phyloP scores from a whole-genome alignment of 2,888 invertebrate species.

The Homarus gammarus region DNA sequence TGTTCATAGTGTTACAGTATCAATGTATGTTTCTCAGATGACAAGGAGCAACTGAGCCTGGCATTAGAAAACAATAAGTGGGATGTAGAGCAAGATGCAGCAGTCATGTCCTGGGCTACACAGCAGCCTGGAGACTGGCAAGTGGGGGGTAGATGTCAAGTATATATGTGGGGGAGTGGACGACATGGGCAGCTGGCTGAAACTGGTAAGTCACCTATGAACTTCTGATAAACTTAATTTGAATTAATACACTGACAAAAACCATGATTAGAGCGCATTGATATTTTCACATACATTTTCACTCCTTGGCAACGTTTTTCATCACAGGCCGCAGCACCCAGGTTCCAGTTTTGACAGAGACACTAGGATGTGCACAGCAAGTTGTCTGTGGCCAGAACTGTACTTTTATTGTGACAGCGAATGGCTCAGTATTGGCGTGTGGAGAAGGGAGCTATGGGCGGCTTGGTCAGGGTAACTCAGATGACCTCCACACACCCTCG shows the following conservation, averaged over 20 bases:
- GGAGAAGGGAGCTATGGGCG: conserved; percentile 85
- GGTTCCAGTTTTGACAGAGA: conserved; percentile 80
- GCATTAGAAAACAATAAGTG: conserved; percentile 81
- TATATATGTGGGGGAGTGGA: conserved; percentile 84
- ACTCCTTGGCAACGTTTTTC: background rate
- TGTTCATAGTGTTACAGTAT: too few relatives aligned
- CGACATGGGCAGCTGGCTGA: conserved; percentile 84
- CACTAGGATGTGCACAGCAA: conserved; percentile 82
- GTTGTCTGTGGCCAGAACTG: conserved; percentile 85
- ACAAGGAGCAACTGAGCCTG: conserved; percentile 76
- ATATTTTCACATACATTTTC: too few relatives aligned
- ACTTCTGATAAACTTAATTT: background rate
- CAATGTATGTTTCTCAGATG: conserved; percentile 50
- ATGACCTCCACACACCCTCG: conserved; percentile 83
- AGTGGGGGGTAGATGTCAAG: conserved; percentile 83
- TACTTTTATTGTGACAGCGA: conserved; percentile 84
- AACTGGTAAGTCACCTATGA: conserved; percentile 78
- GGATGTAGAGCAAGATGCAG: conserved; percentile 83
- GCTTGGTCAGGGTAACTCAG: conserved; percentile 84
- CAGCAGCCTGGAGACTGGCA: conserved; percentile 85
- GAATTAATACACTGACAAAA: too few relatives aligned
- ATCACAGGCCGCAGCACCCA: conserved; percentile 79
- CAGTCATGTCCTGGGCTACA: conserved; percentile 84
- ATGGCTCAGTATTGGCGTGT: conserved; percentile 84
- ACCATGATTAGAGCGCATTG: too few relatives aligned